phyloP scores from a whole-genome alignment of 1,140 invertebrate species.

The Magallana angulata region DNA sequence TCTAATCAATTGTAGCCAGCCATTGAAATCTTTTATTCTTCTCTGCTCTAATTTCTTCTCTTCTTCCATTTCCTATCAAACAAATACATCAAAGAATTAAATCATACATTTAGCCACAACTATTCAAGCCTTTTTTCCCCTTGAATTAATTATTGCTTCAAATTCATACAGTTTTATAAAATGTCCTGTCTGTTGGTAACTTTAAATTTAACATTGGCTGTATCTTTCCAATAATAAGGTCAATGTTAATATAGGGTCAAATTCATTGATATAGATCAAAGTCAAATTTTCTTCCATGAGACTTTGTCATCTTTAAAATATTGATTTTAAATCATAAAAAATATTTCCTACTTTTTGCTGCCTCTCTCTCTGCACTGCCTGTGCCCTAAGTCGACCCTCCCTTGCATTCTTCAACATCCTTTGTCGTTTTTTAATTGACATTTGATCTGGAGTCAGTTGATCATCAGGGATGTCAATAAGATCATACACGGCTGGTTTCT shows the following conservation, averaged over 20 bases:
- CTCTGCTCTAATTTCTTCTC: conserved; percentile 70
- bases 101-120: too few relatives aligned
- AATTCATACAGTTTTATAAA: too few relatives aligned
- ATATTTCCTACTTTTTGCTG: conserved; percentile 67
- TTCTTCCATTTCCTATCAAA: conserved; percentile 80
- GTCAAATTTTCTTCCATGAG: too few relatives aligned
- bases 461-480: conserved; percentile 76
- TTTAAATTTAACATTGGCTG: too few relatives aligned
- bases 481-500: conserved; percentile 70
- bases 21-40: conserved; percentile 82
- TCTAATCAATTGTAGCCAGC: conserved; percentile 86
- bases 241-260: too few relatives aligned
- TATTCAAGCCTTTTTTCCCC: too few relatives aligned
- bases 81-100: background rate
- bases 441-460: conserved; percentile 70
- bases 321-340: too few relatives aligned
- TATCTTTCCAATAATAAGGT: too few relatives aligned
- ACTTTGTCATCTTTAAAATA: too few relatives aligned
- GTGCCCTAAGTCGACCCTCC: conserved; percentile 69
- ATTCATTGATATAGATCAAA: too few relatives aligned
- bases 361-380: conserved; percentile 70
- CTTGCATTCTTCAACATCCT: conserved; percentile 74
- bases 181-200: too few relatives aligned
- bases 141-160: too few relatives aligned
- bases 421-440: conserved; percentile 73